These are phyloP conservation scores for Biston betularia DNA, from an alignment of 2,888 invertebrate species.

Conservation along the genomic window DNA sequence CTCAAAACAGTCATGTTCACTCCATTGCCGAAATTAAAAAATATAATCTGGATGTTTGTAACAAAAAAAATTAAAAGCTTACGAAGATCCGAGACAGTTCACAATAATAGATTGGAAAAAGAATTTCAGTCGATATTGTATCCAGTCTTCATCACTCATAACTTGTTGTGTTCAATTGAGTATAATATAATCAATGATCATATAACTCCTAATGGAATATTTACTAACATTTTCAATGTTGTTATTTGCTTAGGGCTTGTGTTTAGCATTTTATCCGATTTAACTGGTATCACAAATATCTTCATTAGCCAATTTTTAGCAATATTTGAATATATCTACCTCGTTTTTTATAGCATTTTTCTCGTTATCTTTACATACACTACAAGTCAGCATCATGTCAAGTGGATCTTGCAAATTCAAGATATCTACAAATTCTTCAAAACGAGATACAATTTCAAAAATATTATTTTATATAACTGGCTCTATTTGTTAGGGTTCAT, in stretches of 20 bases:
- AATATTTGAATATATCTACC: not conserved
- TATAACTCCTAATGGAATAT: conserved; percentile 8
- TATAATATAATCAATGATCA: conserved; percentile 2
- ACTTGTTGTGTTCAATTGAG: not conserved
- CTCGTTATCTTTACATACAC: not conserved
- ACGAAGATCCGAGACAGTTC: not conserved
- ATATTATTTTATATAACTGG: conserved; percentile 2
- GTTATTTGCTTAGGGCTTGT: not conserved
- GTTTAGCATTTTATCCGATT: not conserved
- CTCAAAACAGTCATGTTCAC: not conserved
- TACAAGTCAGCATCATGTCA: not conserved
- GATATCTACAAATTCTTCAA: conserved; percentile 21
- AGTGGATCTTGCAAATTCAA: not conserved
- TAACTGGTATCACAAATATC: no score
- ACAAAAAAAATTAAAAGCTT: not conserved
- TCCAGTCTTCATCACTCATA: conserved; percentile 9
- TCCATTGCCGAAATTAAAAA: not conserved
- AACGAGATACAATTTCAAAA: not conserved
- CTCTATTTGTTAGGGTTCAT: not conserved
- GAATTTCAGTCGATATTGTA: conserved; percentile 17
- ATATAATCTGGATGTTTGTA: not conserved
- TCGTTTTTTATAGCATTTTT: not conserved
- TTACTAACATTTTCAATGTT: conserved; percentile 1
- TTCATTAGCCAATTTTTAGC: not conserved
- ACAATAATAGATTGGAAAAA: conserved; percentile 14